Conservation (phyloP, 2,888 invertebrate species). For the Pedicia rivosa region DNA sequence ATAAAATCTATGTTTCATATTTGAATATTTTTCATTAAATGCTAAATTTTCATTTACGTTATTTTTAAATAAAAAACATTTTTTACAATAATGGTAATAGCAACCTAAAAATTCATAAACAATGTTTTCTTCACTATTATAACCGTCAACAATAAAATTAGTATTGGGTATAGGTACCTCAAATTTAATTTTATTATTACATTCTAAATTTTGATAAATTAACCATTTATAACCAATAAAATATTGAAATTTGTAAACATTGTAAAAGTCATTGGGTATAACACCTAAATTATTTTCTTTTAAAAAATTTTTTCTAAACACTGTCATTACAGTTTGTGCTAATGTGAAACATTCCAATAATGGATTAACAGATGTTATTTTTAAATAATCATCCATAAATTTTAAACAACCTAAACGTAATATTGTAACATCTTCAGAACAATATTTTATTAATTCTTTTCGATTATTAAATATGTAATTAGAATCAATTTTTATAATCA, state of each 20-base stretch:
- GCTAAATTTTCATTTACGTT: background rate
- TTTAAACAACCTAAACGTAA: no score
- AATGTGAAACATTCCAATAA: background rate
- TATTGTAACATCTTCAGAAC: background rate
- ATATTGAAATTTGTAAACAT: background rate
- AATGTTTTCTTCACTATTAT: background rate
- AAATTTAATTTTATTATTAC: background rate
- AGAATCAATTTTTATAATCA: background rate
- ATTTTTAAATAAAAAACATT: background rate
- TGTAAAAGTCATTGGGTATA: background rate
- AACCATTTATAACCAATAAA: background rate
- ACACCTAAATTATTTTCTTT: background rate
- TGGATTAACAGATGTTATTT: no score
- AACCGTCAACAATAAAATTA: background rate
- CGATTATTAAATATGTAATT: background rate
- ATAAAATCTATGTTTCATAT: background rate
- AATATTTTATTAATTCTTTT: background rate
- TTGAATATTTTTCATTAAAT: background rate
- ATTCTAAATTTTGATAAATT: background rate
- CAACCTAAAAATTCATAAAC: constrained; percentile 1
- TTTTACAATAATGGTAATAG: background rate
- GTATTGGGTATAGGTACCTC: background rate
- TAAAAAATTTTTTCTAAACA: background rate
- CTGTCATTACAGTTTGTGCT: background rate
- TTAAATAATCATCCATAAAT: no score